phyloP scores from a whole-genome alignment of 2,113 vertebrate species.

The Bufo bufo region DNA sequence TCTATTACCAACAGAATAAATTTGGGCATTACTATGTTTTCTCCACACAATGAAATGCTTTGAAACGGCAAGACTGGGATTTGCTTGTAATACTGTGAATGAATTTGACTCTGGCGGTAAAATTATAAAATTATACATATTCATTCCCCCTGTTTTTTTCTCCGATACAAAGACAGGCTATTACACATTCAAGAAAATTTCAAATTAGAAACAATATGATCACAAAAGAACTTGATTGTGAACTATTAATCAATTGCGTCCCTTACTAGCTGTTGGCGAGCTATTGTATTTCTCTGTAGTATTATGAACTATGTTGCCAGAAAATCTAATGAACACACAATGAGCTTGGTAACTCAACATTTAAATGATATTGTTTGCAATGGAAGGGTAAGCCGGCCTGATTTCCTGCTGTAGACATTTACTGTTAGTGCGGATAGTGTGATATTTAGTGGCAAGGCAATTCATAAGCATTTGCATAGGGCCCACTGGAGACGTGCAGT shows the following conservation, averaged over 20 bases:
- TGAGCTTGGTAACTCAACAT: background rate
- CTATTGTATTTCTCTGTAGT: conserved; percentile 10
- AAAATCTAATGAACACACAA: background rate
- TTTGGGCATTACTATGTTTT: too few relatives aligned
- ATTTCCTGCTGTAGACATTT: background rate
- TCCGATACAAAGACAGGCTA: background rate
- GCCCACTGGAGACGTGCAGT: background rate
- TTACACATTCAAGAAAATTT: conserved; percentile 13
- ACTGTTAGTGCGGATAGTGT: too few relatives aligned
- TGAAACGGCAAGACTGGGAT: background rate
- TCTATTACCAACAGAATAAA: background rate
- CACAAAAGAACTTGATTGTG: conserved; percentile 24
- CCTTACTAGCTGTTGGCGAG: background rate
- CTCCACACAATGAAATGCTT: background rate
- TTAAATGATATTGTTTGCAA: conserved; percentile 9
- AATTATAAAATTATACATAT: conserved; percentile 12
- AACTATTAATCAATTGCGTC: conserved; percentile 16
- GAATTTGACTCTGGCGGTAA: background rate
- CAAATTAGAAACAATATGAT: conserved; percentile 17
- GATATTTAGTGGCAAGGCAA: background rate
- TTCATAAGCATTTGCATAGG: background rate
- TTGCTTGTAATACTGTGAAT: background rate
- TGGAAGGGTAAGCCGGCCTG: background rate
- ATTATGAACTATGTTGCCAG: conserved; percentile 13
- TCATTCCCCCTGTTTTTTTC: background rate